Conservation (phyloP, 2,797 vertebrate species). For the Moxostoma hubbsi region DNA sequence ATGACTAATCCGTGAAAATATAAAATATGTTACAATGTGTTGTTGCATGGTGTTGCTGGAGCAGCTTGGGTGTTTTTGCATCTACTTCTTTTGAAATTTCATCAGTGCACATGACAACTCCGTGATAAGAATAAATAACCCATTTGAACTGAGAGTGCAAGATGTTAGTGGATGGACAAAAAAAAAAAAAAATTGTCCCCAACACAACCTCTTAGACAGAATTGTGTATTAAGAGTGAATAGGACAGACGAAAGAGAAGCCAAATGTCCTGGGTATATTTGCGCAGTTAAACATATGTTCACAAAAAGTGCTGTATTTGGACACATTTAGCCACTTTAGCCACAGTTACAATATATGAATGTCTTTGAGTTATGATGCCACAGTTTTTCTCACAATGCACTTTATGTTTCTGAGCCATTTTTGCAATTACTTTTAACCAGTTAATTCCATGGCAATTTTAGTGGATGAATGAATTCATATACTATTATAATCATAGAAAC, state of each 20-base stretch:
- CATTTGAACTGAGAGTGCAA: not conserved
- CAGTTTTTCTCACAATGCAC: no score
- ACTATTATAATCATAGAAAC: no score
- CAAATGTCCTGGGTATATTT: not conserved
- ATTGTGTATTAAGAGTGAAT: not conserved
- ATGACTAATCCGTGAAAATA: slow-evolving; percentile 11
- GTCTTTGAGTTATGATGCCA: no score
- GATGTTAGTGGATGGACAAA: not conserved
- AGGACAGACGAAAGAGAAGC: not conserved
- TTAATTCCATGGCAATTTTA: no score
- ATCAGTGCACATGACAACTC: not conserved
- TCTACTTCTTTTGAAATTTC: not conserved
- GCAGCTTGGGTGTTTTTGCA: not conserved
- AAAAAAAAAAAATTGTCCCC: not conserved
- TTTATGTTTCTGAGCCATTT: no score
- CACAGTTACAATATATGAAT: no score
- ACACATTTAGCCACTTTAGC: no score
- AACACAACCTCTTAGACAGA: slow-evolving; percentile 1
- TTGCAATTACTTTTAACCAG: no score
- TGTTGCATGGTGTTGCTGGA: not conserved
- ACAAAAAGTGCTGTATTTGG: no score
- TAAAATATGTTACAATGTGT: not conserved
- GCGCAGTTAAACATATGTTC: not conserved
- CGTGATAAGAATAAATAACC: not conserved
- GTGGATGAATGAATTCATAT: no score